Evolutionary conservation across 2,113 vertebrate genomes (phyloP), one percentile per base, ranked within the genome.

Genomic region (Nothocercus julius): DNA sequence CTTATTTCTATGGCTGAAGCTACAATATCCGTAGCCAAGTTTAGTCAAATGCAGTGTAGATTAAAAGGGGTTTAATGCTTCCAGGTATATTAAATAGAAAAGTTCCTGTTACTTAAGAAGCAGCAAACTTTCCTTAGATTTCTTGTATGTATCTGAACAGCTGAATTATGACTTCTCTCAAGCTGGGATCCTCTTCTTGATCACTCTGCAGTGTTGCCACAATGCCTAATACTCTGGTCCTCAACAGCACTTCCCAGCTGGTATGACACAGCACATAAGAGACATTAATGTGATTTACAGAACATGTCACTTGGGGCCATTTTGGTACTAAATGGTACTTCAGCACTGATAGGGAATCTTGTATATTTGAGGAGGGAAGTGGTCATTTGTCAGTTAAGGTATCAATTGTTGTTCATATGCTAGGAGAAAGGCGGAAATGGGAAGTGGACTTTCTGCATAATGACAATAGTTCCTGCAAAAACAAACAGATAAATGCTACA

Each of bases 161-260:
- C 15, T 15, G 42, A 70, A 82, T 6, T 86, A 1, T 5, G 27
- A 32, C 5, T n/a, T 92, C n/a, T 77, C 16, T 42, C 27, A 18
- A 30, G 40, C 40, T 80, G 84, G 18, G 21, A 36, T 53, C 56
- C 5, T 69, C 17, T 44, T 90, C 34, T 40, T 40, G 13, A 36
- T 68, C 58, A 12, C 20, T 53, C 45, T 70, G 20, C 19, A 42
- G 38, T 66, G 20, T 25, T 68, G 13, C 62, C 66, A 8, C 28
- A 63, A 45, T 40, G 44, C 56, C 64, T 53, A 54, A 28, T 89
- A 36, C 38, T 82, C 62, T 61, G n/a, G 7, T 76, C 87, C 62
- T 82, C 54, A 30, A 22, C 0, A 0, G 19, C n/a, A 21, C 76
- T 80, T 42, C 34, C 38, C 2, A 2, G 15, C 59, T 61, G 34